Evolutionary conservation across 2,113 vertebrate species (phyloP).

Genomic region (Chaenocephalus aceratus): DNA sequence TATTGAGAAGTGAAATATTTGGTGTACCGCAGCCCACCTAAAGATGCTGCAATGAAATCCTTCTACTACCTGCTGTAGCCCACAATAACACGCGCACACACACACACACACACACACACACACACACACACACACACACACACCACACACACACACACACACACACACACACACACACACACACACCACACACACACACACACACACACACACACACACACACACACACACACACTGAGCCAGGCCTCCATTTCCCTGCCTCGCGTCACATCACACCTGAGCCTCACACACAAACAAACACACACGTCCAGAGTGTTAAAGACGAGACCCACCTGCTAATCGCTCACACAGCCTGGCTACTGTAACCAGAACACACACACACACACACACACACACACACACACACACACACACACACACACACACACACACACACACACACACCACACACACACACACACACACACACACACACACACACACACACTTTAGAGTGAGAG

Average conservation of each 20-base stretch:
- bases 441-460: constrained; percentile 17
- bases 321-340: constrained; percentile 75
- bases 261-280: constrained; percentile 64
- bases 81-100: neutral
- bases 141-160: neutral
- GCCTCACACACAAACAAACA: constrained; percentile 67
- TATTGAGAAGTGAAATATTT: neutral
- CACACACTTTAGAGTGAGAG: constrained; percentile 15
- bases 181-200: constrained; percentile 18
- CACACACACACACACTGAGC: neutral
- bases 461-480: constrained; percentile 25
- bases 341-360: constrained; percentile 64
- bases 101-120: constrained; percentile 12
- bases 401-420: neutral
- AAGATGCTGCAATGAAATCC: constrained; percentile 26
- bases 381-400: constrained; percentile 23
- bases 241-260: constrained; percentile 44
- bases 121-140: constrained; percentile 13
- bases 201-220: constrained; percentile 7
- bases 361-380: constrained; percentile 40
- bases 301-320: constrained; percentile 54
- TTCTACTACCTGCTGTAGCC: neutral
- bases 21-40: neutral
- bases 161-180: constrained; percentile 12
- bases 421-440: neutral